These are phyloP conservation scores for Zophobas atratus DNA, from an alignment of 1,140 invertebrate genomes.

Conservation along the genomic window DNA sequence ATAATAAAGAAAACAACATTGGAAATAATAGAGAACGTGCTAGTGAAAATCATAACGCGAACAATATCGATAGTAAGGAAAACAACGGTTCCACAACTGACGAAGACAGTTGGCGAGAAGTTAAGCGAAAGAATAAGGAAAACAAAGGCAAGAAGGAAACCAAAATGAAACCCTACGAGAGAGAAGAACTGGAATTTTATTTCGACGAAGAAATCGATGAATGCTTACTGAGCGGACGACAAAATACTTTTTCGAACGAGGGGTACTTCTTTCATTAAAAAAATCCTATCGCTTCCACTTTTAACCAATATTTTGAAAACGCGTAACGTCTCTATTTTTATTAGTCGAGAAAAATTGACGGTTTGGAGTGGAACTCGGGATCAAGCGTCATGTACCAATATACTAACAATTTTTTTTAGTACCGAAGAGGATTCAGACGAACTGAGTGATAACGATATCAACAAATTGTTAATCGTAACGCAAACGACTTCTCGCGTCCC, in stretches of 20 bases:
- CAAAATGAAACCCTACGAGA: constrained; percentile 68
- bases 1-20: neutral
- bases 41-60: constrained; percentile 28
- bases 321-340: too few relatives aligned
- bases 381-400: neutral
- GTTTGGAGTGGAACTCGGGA: too few relatives aligned
- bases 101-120: constrained; percentile 63
- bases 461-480: constrained; percentile 96
- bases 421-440: constrained; percentile 88
- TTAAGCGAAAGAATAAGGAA: constrained; percentile 66
- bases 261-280: constrained; percentile 67
- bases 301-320: too few relatives aligned
- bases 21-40: too few relatives aligned
- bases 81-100: constrained; percentile 51
- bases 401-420: constrained; percentile 52
- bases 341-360: too few relatives aligned
- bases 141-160: constrained; percentile 66
- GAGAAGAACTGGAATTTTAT: constrained; percentile 95
- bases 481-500: constrained; percentile 76
- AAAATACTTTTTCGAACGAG: constrained; percentile 86
- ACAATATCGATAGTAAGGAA: constrained; percentile 44
- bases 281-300: too few relatives aligned
- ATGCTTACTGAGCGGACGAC: constrained; percentile 78
- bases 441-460: constrained; percentile 93
- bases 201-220: constrained; percentile 96